phyloP scores from a whole-genome alignment of 2,113 vertebrate genomes.

The Xiphorhynchus elegans region DNA sequence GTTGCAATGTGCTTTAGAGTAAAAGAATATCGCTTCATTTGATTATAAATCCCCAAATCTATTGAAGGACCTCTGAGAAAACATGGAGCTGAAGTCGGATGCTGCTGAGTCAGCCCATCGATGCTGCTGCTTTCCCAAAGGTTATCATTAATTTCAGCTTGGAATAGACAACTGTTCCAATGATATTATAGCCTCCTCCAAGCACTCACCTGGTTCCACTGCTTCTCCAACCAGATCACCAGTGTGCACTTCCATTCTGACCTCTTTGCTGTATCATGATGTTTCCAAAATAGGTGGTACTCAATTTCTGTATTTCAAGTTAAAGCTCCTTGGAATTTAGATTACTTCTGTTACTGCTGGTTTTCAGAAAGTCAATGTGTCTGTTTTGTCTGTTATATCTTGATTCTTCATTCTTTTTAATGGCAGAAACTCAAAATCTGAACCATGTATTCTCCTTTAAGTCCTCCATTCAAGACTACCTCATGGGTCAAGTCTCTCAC shows the following conservation, averaged over 20 bases:
- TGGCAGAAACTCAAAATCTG: neutral
- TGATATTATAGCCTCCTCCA: neutral
- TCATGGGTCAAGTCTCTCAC: neutral
- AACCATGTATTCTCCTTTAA: neutral
- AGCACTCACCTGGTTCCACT: neutral
- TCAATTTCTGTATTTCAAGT: neutral
- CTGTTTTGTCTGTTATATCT: neutral
- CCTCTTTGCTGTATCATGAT: neutral
- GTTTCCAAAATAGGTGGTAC: accelerated
- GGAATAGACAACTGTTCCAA: neutral
- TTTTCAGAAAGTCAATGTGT: neutral
- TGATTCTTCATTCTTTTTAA: neutral
- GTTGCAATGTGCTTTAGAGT: neutral
- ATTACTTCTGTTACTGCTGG: neutral
- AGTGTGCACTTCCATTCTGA: neutral
- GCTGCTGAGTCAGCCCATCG: neutral
- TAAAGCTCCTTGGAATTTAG: neutral
- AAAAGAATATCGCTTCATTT: neutral
- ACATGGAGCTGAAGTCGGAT: neutral
- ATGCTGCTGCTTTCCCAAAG: neutral
- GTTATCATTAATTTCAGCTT: neutral
- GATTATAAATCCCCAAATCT: neutral
- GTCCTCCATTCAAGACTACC: neutral
- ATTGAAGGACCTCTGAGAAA: neutral
- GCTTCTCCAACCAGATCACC: neutral